Conservation (phyloP, 2,888 invertebrate genomes). For the Beris chalybata region DNA sequence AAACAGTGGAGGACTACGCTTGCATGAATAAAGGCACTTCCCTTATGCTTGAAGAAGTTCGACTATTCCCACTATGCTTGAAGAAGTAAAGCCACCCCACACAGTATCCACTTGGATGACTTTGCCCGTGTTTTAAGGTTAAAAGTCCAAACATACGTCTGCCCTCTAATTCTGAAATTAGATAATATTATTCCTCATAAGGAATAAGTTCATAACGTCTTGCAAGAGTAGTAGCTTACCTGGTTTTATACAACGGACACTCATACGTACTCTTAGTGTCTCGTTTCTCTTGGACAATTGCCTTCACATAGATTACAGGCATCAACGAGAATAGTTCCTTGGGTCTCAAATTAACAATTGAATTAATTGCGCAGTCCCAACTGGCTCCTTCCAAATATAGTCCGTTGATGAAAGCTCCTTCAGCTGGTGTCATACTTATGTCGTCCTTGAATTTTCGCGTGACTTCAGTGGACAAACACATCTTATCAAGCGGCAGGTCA, state of each 20-base stretch:
- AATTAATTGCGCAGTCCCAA: conserved; percentile 82
- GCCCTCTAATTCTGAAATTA: conserved; percentile 72
- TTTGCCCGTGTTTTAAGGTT: conserved; percentile 87
- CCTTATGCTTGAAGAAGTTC: no score
- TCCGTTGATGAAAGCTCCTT: conserved; percentile 89
- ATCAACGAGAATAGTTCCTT: conserved; percentile 90
- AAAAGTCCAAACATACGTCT: conserved; percentile 95
- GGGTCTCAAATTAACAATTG: conserved; percentile 81
- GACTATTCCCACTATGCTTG: conserved; percentile 64
- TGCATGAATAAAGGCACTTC: no score
- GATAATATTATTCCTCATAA: background rate
- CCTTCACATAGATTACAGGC: conserved; percentile 89
- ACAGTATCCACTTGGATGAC: conserved; percentile 89
- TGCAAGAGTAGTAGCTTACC: conserved; percentile 53
- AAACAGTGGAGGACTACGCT: no score
- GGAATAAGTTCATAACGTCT: background rate
- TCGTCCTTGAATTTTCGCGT: conserved; percentile 88
- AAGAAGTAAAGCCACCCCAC: conserved; percentile 87
- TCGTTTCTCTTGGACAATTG: conserved; percentile 88
- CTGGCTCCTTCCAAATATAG: conserved; percentile 93
- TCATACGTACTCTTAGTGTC: conserved; percentile 86
- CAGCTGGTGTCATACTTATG: conserved; percentile 82
- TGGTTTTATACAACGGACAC: conserved; percentile 93
- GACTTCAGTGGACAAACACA: conserved; percentile 94
- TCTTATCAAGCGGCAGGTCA: conserved; percentile 94